Conservation (phyloP, 2,113 vertebrate species). For the Pavo muticus region DNA sequence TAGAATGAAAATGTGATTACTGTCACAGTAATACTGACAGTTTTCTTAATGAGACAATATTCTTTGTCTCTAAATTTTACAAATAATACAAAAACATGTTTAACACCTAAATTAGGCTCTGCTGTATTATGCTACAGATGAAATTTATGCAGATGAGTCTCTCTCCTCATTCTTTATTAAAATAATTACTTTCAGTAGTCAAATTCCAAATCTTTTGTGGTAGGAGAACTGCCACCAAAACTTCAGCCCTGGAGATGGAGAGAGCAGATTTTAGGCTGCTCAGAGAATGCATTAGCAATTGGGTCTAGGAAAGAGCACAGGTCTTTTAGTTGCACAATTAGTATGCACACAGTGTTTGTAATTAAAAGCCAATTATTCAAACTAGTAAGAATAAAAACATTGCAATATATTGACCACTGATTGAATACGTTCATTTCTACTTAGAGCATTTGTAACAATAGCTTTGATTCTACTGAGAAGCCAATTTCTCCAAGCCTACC, state of each 20-base stretch:
- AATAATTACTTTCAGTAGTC: neutral
- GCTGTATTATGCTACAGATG: conserved; percentile 13
- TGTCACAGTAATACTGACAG: conserved; percentile 63
- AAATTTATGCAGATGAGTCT: conserved; percentile 55
- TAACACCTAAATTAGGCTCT: conserved; percentile 64
- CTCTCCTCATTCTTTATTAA: neutral
- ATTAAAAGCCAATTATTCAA: neutral
- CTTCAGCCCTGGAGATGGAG: neutral
- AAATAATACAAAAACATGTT: conserved; percentile 71
- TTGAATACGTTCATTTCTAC: neutral
- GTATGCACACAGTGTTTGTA: neutral
- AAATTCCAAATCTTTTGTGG: neutral
- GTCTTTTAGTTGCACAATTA: neutral
- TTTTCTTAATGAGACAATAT: conserved; percentile 77
- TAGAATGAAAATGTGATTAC: conserved; percentile 76
- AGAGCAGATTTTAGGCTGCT: neutral
- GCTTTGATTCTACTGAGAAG: neutral
- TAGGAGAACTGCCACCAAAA: neutral
- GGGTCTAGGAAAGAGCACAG: neutral
- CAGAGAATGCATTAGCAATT: neutral
- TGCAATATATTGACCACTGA: neutral
- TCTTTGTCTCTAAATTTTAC: conserved; percentile 69
- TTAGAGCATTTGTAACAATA: neutral
- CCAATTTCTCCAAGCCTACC: neutral
- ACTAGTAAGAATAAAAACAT: neutral